phyloP scores from a whole-genome alignment of 1,140 invertebrate genomes.

The Ditylenchus dipsaci region DNA sequence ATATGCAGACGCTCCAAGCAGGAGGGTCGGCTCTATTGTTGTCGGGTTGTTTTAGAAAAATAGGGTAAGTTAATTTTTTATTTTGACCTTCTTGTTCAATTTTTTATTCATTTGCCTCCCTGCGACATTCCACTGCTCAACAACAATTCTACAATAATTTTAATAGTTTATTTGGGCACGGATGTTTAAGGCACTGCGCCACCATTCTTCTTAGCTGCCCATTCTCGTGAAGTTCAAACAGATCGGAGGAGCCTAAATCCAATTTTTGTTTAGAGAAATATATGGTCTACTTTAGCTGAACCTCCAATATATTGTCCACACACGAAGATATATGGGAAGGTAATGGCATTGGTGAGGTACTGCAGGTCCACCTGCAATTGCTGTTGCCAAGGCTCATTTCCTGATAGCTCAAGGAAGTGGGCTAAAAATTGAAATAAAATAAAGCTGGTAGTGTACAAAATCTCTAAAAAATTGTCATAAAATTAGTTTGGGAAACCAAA shows the following conservation, averaged over 20 bases:
- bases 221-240: conserved; percentile 51
- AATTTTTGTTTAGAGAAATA: neutral
- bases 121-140: too few species aligned
- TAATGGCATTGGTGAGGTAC: conserved; percentile 52
- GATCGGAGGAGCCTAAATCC: conserved; percentile 51
- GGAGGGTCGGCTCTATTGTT: too few species aligned
- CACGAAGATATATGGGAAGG: conserved; percentile 58
- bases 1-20: too few species aligned
- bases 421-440: conserved; percentile 12
- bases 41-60: too few species aligned
- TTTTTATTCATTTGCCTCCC: too few species aligned
- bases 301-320: conserved; percentile 56
- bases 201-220: conserved; percentile 53
- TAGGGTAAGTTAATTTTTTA: too few species aligned
- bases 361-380: conserved; percentile 57
- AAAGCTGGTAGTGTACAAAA: too few species aligned
- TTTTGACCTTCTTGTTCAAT: too few species aligned
- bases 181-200: conserved; percentile 37
- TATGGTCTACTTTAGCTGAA: neutral
- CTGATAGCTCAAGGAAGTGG: conserved; percentile 46
- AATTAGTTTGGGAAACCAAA: too few species aligned
- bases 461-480: too few species aligned
- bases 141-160: too few species aligned
- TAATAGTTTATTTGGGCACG: conserved; percentile 10
- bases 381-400: conserved; percentile 57